Evolutionary conservation across 2,888 invertebrate genomes (phyloP).

Genomic region (Plebejus argus): DNA sequence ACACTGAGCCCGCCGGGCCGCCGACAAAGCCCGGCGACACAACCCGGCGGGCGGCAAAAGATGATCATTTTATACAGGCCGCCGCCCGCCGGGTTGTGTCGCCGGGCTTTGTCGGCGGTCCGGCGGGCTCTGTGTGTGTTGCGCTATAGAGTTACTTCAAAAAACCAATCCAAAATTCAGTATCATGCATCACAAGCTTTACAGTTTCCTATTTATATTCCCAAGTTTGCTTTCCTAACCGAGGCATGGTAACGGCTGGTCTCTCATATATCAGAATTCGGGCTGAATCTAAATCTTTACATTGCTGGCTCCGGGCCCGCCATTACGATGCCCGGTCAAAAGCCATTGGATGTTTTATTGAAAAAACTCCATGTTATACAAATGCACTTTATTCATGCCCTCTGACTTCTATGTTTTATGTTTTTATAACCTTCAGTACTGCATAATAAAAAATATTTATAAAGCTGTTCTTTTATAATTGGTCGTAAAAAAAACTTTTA

Average conservation of each 20-base stretch:
- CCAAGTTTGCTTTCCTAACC: slow-evolving; percentile 43
- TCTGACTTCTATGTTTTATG: neutral
- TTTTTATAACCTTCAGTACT: neutral
- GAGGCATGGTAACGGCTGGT: slow-evolving; percentile 55
- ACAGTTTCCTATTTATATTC: slow-evolving; percentile 40
- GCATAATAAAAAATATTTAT: neutral
- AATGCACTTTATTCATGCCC: slow-evolving; percentile 4
- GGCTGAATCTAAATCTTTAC: slow-evolving; percentile 64
- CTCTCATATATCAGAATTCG: slow-evolving; percentile 56
- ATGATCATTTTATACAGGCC: too few species aligned
- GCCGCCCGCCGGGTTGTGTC: too few species aligned
- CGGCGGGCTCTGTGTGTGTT: too few species aligned
- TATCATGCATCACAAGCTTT: slow-evolving; percentile 19
- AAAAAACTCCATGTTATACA: slow-evolving; percentile 39
- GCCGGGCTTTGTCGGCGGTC: too few species aligned
- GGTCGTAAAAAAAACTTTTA: neutral
- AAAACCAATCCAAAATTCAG: neutral
- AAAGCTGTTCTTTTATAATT: neutral
- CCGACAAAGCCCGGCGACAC: too few species aligned
- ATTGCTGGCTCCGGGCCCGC: slow-evolving; percentile 61
- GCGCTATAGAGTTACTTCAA: neutral
- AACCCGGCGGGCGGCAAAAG: too few species aligned
- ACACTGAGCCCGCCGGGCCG: too few species aligned
- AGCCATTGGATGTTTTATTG: slow-evolving; percentile 53
- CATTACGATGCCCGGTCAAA: slow-evolving; percentile 50